Base-by-base conservation (phyloP, 2,888 invertebrate genomes). In the Chloroclystis v-ata region DNA sequence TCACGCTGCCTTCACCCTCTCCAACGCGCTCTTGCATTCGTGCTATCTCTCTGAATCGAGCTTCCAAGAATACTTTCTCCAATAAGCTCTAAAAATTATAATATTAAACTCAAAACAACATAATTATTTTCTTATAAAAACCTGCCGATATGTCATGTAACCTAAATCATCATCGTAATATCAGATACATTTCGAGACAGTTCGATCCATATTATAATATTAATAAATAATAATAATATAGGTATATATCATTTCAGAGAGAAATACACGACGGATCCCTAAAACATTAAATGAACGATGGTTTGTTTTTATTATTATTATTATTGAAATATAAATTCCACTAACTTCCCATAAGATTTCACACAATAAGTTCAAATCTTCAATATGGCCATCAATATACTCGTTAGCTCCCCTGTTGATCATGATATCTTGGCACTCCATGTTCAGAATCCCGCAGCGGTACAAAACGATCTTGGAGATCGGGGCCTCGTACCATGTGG, bases 401-500 rank as follows among this genome's bases (percentile, higher is more conserved):
- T 71, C 74, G 42, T 69, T 69, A 1, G 75, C 58, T 9, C 64
- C 65, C 61, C 66, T 76, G 54, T 78, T 82, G 28, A 82, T 69
- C 43, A 49, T 65, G n/a, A 80, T 69, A 52, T 76, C 74, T 9
- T 80, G 71, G 53, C 82, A 81, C 14, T 82, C 76, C 57, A 82
- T 55, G 43, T 83, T 82, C 4, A 87, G 59, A 40, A 82, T 67
- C n/a, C 81, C 82, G 30, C 81, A 62, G 50, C 62, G 59, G 30
- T 67, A 58, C 25, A 87, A 82, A 1, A 52, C 56, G 11, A 86
- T 69, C 4, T 67, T 42, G 11, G 60, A 49, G 6, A 47, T 65
- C 0, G 93, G 93, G 9, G 89, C 75, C 69, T 94, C 91, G 67
- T 92, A 91, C 67, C 82, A 87, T 0, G 91, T 91, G 0, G 89